Evolutionary conservation across 2,797 vertebrate genomes (phyloP), one percentile per base, ranked within the genome.

Genomic region (Liasis olivaceus): DNA sequence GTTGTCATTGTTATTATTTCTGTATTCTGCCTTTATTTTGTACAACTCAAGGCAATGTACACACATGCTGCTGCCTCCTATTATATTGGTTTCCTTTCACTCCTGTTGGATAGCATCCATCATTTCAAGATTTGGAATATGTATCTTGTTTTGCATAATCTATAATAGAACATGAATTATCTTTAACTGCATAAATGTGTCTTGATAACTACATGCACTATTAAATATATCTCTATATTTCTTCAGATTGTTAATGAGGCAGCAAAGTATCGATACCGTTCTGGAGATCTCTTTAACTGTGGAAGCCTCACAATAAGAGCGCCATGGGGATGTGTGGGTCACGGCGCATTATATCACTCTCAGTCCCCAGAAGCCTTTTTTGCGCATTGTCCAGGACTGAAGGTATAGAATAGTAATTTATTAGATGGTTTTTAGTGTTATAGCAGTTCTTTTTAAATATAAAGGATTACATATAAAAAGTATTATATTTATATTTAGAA

Each of bases 291-390:
- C 95, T 99, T 98, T 77, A 98, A 99, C 93, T 99, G 99, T 85
- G 99, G 99, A 47, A 99, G 97, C 94, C 98, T 99, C 95, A 99
- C 99, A 69, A 99, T 99, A 91, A 98, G 99, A 86, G 98, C 99
- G 51, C 99, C 99, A 0, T 99, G 99, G 99, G 99, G 99, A 28
- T 99, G 99, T 89, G 99, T 99, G 7, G 99, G 99, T 36, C 99
- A 99, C 2, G 99, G 99, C 81, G 99, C 99, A 2, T 98, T 99
- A 0, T 99, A 99, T 97, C 99, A 99, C 97, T 99, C 99, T 89
- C 99, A 99, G 95, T 99, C 98, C 97, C 99, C 99, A 0, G 99
- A 99, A 96, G 99, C 99, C 22, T 99, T 99, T 97, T 99, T 99
- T 93, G 98, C 98, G 72, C 99, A 99, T 93, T 98, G 98, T 94